These are phyloP conservation scores for Mycogona germanica DNA, from an alignment of 2,888 invertebrate genomes.

Conservation along the genomic window DNA sequence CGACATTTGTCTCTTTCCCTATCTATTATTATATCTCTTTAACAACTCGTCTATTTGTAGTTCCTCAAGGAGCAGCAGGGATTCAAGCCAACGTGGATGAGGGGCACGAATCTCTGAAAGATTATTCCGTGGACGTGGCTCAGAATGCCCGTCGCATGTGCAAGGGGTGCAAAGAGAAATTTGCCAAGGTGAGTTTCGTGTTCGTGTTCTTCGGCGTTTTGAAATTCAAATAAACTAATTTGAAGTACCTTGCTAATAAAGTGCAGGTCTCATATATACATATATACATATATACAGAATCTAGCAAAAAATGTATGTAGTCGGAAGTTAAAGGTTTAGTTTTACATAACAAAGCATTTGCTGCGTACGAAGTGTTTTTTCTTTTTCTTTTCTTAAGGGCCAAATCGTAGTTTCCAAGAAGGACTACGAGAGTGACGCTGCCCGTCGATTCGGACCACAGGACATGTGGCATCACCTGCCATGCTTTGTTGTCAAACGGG, in stretches of 20 bases:
- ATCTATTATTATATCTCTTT: neutral
- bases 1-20: neutral
- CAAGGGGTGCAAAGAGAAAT: conserved; percentile 70
- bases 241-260: too few relatives aligned
- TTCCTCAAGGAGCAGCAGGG: conserved; percentile 9
- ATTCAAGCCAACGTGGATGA: conserved; percentile 1
- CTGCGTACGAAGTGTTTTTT: too few relatives aligned
- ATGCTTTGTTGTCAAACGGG: conserved; percentile 68
- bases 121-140: conserved; percentile 71
- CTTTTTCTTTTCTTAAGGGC: conserved; percentile 38
- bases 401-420: conserved; percentile 68
- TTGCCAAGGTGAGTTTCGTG: conserved; percentile 50
- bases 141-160: conserved; percentile 72
- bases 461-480: conserved; percentile 84
- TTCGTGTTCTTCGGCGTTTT: neutral
- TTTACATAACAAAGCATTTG: too few relatives aligned
- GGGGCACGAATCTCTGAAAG: conserved; percentile 35
- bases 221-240: too few relatives aligned
- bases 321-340: too few relatives aligned
- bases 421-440: conserved; percentile 68
- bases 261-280: too few relatives aligned
- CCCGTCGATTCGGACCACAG: conserved; percentile 66
- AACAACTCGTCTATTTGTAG: neutral
- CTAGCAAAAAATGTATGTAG: too few relatives aligned
- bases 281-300: too few relatives aligned